Evolutionary conservation across 2,888 invertebrate species (phyloP).

Genomic region (Epistrophe grossulariae): DNA sequence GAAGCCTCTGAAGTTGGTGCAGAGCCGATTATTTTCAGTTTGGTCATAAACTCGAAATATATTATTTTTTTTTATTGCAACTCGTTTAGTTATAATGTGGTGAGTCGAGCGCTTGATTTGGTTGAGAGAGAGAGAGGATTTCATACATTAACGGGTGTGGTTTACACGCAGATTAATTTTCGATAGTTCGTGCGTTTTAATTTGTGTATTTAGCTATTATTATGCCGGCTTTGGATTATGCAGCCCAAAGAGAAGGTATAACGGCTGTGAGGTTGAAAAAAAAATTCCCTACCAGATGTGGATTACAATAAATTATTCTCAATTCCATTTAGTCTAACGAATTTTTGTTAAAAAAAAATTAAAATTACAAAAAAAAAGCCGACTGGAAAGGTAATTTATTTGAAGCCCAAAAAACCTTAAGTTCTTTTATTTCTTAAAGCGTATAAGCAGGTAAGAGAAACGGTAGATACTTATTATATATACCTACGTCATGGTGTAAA

Average conservation of each 20-base stretch:
- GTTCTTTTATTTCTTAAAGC: no score
- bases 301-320: slow-evolving; percentile 1
- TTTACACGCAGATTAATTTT: slow-evolving; percentile 42
- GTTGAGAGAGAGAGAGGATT: slow-evolving; percentile 2
- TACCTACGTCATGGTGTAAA: neutral
- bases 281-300: neutral
- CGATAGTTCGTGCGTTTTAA: slow-evolving; percentile 1
- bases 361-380: neutral
- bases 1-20: neutral
- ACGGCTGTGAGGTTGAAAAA: neutral
- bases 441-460: neutral
- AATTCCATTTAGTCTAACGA: neutral
- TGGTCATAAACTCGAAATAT: slow-evolving; percentile 34
- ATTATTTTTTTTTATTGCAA: slow-evolving; percentile 48
- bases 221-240: neutral
- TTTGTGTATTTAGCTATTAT: neutral
- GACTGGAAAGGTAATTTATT: neutral
- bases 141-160: slow-evolving; percentile 50
- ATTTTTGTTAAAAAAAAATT: neutral
- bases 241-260: neutral
- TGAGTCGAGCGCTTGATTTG: slow-evolving; percentile 19
- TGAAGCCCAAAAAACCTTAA: neutral
- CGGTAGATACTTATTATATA: neutral
- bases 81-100: slow-evolving; percentile 45
- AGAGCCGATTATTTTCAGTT: slow-evolving; percentile 11